These are phyloP conservation scores for Amaurobius ferox DNA, from an alignment of 2,888 invertebrate genomes.

Conservation along the genomic window DNA sequence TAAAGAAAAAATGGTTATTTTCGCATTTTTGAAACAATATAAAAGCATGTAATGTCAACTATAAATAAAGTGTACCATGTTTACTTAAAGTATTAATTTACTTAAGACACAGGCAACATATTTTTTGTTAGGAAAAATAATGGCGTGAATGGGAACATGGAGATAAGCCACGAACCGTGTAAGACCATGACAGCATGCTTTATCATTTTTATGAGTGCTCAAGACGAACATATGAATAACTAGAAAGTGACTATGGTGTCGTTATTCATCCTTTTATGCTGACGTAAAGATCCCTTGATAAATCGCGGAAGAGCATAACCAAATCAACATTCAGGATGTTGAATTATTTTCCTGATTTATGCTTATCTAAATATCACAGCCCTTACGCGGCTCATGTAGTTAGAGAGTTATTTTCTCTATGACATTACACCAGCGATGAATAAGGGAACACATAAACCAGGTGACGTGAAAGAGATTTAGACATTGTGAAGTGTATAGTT, in stretches of 20 bases:
- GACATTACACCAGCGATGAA: no score
- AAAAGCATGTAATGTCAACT: not conserved
- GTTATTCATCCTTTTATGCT: not conserved
- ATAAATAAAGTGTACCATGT: not conserved
- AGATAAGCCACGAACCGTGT: not conserved
- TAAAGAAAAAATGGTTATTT: no score
- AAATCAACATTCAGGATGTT: not conserved
- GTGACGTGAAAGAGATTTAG: no score
- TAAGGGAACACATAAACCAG: no score
- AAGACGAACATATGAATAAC: not conserved
- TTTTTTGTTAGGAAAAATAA: not conserved
- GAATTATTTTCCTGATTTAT: not conserved
- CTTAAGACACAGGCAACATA: not conserved
- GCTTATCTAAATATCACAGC: not conserved
- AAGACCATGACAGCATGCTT: not conserved
- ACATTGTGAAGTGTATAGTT: no score
- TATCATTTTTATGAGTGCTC: not conserved
- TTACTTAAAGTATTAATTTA: not conserved
- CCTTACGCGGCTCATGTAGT: not conserved
- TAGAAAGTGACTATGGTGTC: not conserved
- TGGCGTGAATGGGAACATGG: not conserved
- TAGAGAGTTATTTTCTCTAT: no score
- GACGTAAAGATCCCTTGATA: not conserved
- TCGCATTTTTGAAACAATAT: no score
- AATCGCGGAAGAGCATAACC: not conserved